Conservation (phyloP, 2,888 invertebrate species). For the Trichopoda pennipes region DNA sequence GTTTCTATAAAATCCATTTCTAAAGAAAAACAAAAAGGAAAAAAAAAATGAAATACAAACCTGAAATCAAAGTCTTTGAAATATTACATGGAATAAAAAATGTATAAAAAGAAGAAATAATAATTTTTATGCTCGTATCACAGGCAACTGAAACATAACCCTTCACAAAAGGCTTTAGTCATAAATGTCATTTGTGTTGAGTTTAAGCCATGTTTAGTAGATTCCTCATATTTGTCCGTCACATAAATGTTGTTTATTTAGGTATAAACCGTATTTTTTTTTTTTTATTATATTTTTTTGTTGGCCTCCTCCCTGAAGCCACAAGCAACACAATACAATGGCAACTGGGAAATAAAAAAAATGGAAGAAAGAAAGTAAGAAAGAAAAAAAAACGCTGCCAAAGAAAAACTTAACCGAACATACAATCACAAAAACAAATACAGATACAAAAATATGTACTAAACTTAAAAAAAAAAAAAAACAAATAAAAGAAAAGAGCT, state of each 20-base stretch:
- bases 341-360: conserved; percentile 28
- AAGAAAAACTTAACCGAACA: conserved; percentile 23
- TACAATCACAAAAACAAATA: background rate
- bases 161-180: conserved; percentile 66
- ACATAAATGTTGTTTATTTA: conserved; percentile 54
- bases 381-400: too few species aligned
- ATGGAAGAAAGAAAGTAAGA: background rate
- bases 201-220: conserved; percentile 58
- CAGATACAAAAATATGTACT: too few species aligned
- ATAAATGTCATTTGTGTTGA: conserved; percentile 66
- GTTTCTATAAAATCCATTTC: conserved; percentile 12
- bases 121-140: background rate
- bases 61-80: conserved; percentile 24
- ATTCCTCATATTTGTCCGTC: conserved; percentile 50
- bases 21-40: background rate
- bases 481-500: conserved; percentile 50
- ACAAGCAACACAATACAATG: conserved; percentile 50
- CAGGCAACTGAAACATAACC: conserved; percentile 49
- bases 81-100: conserved; percentile 40
- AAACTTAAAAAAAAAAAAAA: background rate
- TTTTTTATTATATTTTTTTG: background rate
- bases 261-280: conserved; percentile 43
- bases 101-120: background rate
- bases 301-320: conserved; percentile 22
- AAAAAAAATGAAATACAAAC: background rate